These are phyloP conservation scores for Microtus oregoni DNA, from an alignment of 2,113 vertebrate species.

Conservation along the genomic window DNA sequence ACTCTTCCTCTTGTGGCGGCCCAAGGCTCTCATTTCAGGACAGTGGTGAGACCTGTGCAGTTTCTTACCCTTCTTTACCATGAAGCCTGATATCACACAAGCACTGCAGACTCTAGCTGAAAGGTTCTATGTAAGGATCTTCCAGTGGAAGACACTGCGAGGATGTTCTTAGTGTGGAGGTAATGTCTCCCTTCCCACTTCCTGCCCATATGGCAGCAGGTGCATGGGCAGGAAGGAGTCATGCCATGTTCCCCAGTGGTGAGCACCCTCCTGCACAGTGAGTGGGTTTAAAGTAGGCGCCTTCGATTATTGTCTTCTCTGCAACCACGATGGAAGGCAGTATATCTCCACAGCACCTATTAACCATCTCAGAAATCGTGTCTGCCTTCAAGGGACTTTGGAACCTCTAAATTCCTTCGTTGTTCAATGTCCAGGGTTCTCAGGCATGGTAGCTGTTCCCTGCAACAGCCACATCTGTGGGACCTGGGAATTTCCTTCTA, in stretches of 20 bases:
- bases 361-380: not conserved
- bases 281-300: not conserved
- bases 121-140: not conserved
- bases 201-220: not conserved
- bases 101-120: not conserved
- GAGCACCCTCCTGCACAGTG: not conserved
- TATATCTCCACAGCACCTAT: not conserved
- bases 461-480: not conserved
- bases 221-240: not conserved
- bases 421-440: not conserved
- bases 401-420: not conserved
- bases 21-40: not conserved
- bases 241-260: not conserved
- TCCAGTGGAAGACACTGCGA: not conserved
- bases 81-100: not conserved
- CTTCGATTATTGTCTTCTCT: not conserved
- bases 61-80: not conserved
- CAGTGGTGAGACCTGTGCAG: not conserved
- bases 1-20: not conserved
- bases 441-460: not conserved
- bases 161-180: not conserved
- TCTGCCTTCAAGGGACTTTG: not conserved
- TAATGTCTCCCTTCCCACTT: not conserved
- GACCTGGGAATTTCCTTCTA: not conserved
- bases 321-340: not conserved